Base-by-base conservation (phyloP, 2,797 vertebrate genomes). In the Manis javanica region DNA sequence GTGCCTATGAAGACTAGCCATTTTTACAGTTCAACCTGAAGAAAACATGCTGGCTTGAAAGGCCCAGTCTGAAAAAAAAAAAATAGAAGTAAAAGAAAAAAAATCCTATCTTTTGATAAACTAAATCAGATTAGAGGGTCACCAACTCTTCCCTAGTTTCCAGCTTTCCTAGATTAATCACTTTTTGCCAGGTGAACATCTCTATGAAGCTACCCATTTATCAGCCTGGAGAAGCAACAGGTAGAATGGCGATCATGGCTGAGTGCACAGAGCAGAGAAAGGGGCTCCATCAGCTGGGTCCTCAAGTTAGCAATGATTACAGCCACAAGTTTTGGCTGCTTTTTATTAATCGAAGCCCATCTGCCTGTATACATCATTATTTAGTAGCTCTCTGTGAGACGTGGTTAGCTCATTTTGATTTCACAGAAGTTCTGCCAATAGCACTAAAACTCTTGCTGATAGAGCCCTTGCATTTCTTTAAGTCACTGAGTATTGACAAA, bases 251-350 rank as follows among this genome's bases (percentile, higher is more conserved):
- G 46, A 46, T 46, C 46, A 11, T 46, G 46, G 46, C 46, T 46
- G 46, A 46, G 46, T 46, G 46, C 46, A 46, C 97, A 98, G 98
- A 98, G 98, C 97, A 92, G 95, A 98, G 97, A 98, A 98, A 98
- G 98, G 97, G 96, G 97, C 98, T 98, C 97, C 98, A 98, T 98
- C 98, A 98, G 97, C 97, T 93, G 98, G 98, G 98, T 98, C 98
- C 87, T 98, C 96, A 5, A 3, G 97, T 98, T 98, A 98, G 98
- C 98, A 98, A 98, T 98, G 97, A 98, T 98, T 98, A 98, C 96
- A 93, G 98, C 98, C 98, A 98, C 97, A 98, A 98, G 98, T 98
- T 97, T 98, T 97, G 97, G 98, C 96, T 98, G 97, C 98, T 98
- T 98, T 97, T 95, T 97, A 97, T 98, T 98, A 98, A 98, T 98